These are phyloP conservation scores for Sminthurides aquaticus DNA, from an alignment of 2,888 invertebrate genomes.

Conservation along the genomic window DNA sequence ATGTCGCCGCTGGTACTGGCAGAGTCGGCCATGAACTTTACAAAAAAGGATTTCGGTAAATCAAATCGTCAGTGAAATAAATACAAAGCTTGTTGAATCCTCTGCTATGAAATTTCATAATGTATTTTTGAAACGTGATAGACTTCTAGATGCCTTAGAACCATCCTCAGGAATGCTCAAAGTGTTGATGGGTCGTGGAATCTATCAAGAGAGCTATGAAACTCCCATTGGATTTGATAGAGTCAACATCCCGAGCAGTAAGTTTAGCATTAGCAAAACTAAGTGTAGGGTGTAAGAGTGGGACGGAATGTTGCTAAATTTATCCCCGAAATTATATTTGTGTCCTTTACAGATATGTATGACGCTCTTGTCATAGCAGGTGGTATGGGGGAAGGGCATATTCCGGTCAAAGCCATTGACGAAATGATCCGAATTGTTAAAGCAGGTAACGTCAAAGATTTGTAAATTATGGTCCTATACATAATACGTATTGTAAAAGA, in stretches of 20 bases:
- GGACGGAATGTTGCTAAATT: not conserved
- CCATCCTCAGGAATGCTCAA: constrained; percentile 46
- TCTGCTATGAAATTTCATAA: not conserved
- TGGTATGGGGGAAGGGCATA: constrained; percentile 46
- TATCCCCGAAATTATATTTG: no score
- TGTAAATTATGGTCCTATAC: not conserved
- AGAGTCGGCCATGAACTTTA: constrained; percentile 44
- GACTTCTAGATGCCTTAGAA: constrained; percentile 46
- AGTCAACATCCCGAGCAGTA: constrained; percentile 30
- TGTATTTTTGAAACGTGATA: constrained; percentile 24
- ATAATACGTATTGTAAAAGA: constrained; percentile 1
- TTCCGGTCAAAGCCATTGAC: constrained; percentile 44
- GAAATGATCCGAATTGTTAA: constrained; percentile 45
- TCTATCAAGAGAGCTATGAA: constrained; percentile 44
- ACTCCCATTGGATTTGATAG: constrained; percentile 39
- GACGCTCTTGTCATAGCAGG: constrained; percentile 44
- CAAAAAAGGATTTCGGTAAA: constrained; percentile 38
- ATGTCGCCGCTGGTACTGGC: constrained; percentile 48
- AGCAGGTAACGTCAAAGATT: constrained; percentile 40
- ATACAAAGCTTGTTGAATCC: not conserved
- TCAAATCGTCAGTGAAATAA: not conserved
- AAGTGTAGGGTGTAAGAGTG: not conserved
- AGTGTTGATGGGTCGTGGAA: constrained; percentile 42
- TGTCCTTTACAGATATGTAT: constrained; percentile 44
- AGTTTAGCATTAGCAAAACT: not conserved